Conservation (phyloP, 2,113 vertebrate species). For the Blennius ocellaris region DNA sequence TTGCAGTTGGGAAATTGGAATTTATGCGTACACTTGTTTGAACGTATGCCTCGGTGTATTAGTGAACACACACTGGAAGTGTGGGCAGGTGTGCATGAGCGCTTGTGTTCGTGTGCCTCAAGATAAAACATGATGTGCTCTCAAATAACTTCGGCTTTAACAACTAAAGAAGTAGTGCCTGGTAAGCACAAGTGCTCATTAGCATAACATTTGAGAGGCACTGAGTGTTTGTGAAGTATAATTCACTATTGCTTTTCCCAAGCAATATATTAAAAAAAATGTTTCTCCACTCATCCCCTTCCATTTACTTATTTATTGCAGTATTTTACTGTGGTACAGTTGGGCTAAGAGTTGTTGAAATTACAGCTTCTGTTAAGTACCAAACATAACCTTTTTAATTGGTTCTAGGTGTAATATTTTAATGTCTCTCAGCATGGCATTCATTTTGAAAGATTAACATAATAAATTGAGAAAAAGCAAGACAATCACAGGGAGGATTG, state of each 20-base stretch:
- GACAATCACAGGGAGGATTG: conserved; percentile 27
- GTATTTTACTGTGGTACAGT: conserved; percentile 31
- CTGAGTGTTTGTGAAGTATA: conserved; percentile 61
- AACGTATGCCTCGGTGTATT: neutral
- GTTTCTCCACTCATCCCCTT: conserved; percentile 23
- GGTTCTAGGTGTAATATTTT: conserved; percentile 32
- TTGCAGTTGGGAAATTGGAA: conserved; percentile 44
- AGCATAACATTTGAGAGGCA: conserved; percentile 62
- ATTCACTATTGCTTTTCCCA: conserved; percentile 44
- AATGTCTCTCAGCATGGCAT: conserved; percentile 25
- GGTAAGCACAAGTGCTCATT: conserved; percentile 56
- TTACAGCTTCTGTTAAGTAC: conserved; percentile 27
- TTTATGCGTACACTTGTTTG: conserved; percentile 12
- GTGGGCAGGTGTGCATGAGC: neutral
- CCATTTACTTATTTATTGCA: neutral
- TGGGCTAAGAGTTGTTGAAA: conserved; percentile 52
- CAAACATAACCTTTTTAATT: conserved; percentile 30
- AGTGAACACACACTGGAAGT: conserved; percentile 1
- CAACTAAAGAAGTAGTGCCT: conserved; percentile 57
- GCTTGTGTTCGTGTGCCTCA: conserved; percentile 32
- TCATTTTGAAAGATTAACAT: conserved; percentile 42
- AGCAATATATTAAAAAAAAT: conserved; percentile 36
- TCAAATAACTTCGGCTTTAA: conserved; percentile 61
- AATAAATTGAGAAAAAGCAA: conserved; percentile 52
- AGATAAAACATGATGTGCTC: conserved; percentile 47